phyloP scores from a whole-genome alignment of 2,797 vertebrate species.

The Poecile montanus region DNA sequence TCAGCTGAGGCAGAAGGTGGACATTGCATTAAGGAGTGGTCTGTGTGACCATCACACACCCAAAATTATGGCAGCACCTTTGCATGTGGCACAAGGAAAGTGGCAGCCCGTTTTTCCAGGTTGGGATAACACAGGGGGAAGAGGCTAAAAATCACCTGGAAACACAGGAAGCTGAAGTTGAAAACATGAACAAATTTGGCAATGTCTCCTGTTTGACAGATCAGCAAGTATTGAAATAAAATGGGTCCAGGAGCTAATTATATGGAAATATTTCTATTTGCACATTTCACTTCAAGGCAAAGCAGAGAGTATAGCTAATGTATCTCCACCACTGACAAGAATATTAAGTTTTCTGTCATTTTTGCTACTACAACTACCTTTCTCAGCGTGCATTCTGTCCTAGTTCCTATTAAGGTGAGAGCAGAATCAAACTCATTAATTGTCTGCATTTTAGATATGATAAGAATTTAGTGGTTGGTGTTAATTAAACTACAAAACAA shows the following conservation, averaged over 20 bases:
- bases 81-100: neutral
- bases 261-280: conserved; percentile 78
- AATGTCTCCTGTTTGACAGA: conserved; percentile 47
- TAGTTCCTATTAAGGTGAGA: conserved; percentile 81
- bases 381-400: conserved; percentile 77
- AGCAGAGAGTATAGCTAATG: conserved; percentile 65
- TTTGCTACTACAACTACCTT: conserved; percentile 57
- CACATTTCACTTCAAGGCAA: conserved; percentile 76
- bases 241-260: conserved; percentile 75
- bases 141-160: neutral
- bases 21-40: neutral
- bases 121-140: neutral
- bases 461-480: conserved; percentile 80
- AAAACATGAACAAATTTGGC: conserved; percentile 50
- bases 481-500: conserved; percentile 85
- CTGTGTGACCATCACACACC: neutral
- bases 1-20: neutral
- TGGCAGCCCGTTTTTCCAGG: neutral
- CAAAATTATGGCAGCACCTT: neutral
- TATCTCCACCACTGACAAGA: conserved; percentile 70
- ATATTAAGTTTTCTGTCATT: conserved; percentile 77
- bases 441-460: conserved; percentile 81
- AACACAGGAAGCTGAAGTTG: conserved; percentile 3
- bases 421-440: conserved; percentile 83
- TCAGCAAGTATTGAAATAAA: conserved; percentile 65